These are phyloP conservation scores for Caenorhabditis panamensis DNA, from an alignment of 2,888 invertebrate species.

Conservation along the genomic window DNA sequence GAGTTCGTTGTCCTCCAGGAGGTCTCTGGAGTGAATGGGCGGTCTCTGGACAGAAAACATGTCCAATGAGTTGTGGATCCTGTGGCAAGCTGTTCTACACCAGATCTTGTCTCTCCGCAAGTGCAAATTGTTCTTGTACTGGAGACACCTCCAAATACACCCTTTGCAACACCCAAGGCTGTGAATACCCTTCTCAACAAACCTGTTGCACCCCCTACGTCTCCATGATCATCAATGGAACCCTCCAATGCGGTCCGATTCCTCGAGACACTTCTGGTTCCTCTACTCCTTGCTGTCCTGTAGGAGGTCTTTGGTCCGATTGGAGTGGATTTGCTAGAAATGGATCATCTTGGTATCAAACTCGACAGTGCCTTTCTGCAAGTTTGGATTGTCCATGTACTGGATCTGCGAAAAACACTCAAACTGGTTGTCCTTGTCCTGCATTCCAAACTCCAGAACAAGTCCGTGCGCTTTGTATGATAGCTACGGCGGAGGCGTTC, in stretches of 20 bases:
- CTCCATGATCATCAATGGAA: background rate
- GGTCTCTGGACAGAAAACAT: background rate
- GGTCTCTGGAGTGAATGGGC: background rate
- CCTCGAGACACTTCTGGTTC: conserved; percentile 7
- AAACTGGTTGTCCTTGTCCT: conserved; percentile 1
- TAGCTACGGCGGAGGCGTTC: background rate
- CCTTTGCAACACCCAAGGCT: conserved; percentile 5
- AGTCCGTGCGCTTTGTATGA: background rate
- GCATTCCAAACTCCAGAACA: background rate
- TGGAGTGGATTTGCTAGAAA: conserved; percentile 10
- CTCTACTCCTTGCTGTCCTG: conserved; percentile 17
- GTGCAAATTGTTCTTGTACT: too few species aligned
- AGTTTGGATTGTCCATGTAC: background rate
- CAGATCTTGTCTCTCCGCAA: too few species aligned
- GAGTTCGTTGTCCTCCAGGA: background rate
- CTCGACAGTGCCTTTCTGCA: background rate
- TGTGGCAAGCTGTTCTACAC: background rate
- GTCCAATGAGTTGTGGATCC: background rate
- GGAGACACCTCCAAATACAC: too few species aligned
- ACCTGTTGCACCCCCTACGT: conserved; percentile 6
- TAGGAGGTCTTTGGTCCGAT: conserved; percentile 15
- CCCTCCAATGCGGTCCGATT: conserved; percentile 10
- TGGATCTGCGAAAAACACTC: background rate
- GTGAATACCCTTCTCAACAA: conserved; percentile 25
- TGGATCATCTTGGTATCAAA: background rate